These are phyloP conservation scores for Malurus melanocephalus DNA, from an alignment of 2,113 vertebrate species.

Conservation along the genomic window DNA sequence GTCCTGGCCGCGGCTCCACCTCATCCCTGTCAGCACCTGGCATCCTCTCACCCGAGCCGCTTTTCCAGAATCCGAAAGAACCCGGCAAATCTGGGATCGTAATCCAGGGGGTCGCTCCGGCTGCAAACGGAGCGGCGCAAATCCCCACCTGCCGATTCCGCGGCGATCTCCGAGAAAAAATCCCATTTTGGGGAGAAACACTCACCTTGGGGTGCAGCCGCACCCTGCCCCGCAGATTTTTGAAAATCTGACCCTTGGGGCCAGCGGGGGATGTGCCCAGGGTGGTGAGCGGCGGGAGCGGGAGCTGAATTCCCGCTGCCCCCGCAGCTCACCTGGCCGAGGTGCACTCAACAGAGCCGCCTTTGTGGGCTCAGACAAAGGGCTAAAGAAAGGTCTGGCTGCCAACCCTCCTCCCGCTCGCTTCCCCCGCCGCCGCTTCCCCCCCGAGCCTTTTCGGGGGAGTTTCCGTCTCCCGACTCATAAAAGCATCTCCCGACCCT, in stretches of 20 bases:
- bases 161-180: background rate
- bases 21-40: background rate
- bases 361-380: slow-evolving; percentile 59
- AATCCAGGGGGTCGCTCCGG: background rate
- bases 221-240: background rate
- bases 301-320: background rate
- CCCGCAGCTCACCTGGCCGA: slow-evolving; percentile 32
- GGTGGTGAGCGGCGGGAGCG: background rate
- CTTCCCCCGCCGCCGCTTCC: background rate
- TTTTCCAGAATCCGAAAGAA: background rate
- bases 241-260: background rate
- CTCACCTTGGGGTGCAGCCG: background rate
- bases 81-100: fast-evolving
- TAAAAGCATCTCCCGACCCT: background rate
- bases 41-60: background rate
- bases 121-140: background rate
- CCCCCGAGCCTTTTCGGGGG: background rate
- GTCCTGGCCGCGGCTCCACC: background rate
- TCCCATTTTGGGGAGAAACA: background rate
- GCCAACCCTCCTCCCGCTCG: background rate
- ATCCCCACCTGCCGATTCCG: background rate
- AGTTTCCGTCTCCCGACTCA: background rate
- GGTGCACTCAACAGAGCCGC: slow-evolving; percentile 42
- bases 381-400: slow-evolving; percentile 41
- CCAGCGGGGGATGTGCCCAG: fast-evolving